Evolutionary conservation across 2,797 vertebrate species (phyloP), one percentile per base, ranked within the genome.

Genomic region (Nothura maculosa): DNA sequence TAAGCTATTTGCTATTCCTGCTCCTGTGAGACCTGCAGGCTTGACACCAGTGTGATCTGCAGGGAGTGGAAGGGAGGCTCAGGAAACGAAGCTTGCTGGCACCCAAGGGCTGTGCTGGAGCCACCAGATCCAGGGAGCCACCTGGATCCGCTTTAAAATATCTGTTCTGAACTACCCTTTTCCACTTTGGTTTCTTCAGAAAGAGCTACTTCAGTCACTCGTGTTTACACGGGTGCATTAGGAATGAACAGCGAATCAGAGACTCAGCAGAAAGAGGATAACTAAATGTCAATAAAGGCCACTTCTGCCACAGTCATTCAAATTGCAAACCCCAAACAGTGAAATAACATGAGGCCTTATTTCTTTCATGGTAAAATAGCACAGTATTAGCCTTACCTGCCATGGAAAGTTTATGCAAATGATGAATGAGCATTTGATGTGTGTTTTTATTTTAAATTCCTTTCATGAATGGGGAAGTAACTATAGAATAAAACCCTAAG

Each of bases 281-380:
- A 47, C n/a, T n/a, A 62, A 4, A 2, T 69, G 58, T 5, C 62
- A 2, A 3, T 3, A 50, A 0, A 1, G 3, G 73, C 60, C 61
- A 28, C 28, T 60, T 40, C 7, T 15, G 77, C 70, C 28, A 60
- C 1, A 3, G 11, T 24, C 30, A 27, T 8, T 27, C 4, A 2
- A 11, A 30, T 13, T 0, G 24, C 38, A 14, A 30, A 84, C 42
- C 30, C 36, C 22, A 48, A 30, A 2, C 11, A 11, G 20, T 6
- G 22, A 12, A 27, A 48, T 1, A 19, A 21, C 21, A 38, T 18
- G 32, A 2, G 42, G 12, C 30, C 32, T 77, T 10, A 8, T 12
- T 47, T 36, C 74, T 80, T 79, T 2, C 57, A 7, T 11, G 8
- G 4, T 5, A 66, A 45, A 43, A 24, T 20, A 42, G n/a, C 25